Percentiles rank a stretch among this genome's conserved stretches.
Conservation (phyloP, 2,888 invertebrate species). For the Adineta ricciae region DNA sequence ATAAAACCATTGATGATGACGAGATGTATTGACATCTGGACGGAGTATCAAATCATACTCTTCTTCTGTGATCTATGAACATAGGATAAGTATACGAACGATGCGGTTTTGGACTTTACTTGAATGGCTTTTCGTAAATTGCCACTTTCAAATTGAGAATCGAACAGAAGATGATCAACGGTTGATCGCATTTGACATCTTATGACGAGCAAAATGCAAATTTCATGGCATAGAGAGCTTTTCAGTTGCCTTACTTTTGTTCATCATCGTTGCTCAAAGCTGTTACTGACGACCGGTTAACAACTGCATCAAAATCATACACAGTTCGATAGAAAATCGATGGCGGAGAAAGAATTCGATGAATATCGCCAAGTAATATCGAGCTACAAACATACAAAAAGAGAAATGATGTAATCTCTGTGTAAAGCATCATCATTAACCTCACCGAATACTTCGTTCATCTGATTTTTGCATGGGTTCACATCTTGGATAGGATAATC, state of each 20-base stretch:
- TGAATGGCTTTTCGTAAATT: conserved; percentile 71
- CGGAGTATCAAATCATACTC: conserved; percentile 73
- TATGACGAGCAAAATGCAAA: too few species aligned
- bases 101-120: conserved; percentile 51
- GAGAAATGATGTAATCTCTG: neutral
- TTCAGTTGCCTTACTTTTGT: neutral
- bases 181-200: neutral
- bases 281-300: conserved; percentile 44
- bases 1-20: conserved; percentile 79
- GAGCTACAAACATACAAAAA: conserved; percentile 13
- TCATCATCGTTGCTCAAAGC: conserved; percentile 40
- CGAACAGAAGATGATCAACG: conserved; percentile 58
- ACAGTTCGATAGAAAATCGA: neutral
- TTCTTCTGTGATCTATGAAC: conserved; percentile 28
- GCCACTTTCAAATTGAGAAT: conserved; percentile 75
- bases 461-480: conserved; percentile 14
- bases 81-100: neutral
- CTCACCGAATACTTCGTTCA: neutral
- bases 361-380: neutral
- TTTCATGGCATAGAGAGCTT: too few species aligned
- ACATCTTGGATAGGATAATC: neutral
- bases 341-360: conserved; percentile 6
- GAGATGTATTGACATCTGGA: conserved; percentile 63
- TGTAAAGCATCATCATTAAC: too few species aligned
- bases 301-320: conserved; percentile 30